Percentiles rank a stretch among this genome's conserved stretches.
Conservation (phyloP, 2,797 vertebrate species). For the Sparus aurata region DNA sequence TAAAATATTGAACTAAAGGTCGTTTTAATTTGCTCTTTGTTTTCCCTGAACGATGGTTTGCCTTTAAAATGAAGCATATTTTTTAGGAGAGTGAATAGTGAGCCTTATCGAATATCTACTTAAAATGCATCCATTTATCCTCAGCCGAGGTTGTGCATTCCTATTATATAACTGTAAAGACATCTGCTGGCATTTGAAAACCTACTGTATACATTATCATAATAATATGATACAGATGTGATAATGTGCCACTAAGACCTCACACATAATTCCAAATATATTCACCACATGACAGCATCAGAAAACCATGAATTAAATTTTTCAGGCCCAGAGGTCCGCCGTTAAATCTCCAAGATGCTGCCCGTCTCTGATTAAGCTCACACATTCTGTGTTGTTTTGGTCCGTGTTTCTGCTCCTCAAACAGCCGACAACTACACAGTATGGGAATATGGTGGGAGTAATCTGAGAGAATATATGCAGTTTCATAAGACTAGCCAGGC, state of each 20-base stretch:
- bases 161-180: background rate
- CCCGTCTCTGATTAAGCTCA: conserved; percentile 45
- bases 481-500: conserved; percentile 90
- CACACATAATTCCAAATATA: conserved; percentile 37
- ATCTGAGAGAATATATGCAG: conserved; percentile 90
- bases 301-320: conserved; percentile 38
- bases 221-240: conserved; percentile 6
- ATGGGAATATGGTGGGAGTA: conserved; percentile 84
- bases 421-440: conserved; percentile 64
- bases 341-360: conserved; percentile 28
- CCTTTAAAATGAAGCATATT: conserved; percentile 10
- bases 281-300: conserved; percentile 33
- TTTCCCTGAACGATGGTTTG: background rate
- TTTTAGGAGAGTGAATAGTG: background rate
- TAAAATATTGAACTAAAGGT: conserved; percentile 34
- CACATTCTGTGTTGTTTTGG: conserved; percentile 44
- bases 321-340: conserved; percentile 29
- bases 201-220: background rate
- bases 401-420: conserved; percentile 53
- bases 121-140: conserved; percentile 4
- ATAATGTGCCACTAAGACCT: conserved; percentile 22
- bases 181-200: conserved; percentile 6
- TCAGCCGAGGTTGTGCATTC: background rate
- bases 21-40: conserved; percentile 29
- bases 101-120: background rate